Base-by-base conservation (phyloP, 2,113 vertebrate species). In the Ciconia stormi region DNA sequence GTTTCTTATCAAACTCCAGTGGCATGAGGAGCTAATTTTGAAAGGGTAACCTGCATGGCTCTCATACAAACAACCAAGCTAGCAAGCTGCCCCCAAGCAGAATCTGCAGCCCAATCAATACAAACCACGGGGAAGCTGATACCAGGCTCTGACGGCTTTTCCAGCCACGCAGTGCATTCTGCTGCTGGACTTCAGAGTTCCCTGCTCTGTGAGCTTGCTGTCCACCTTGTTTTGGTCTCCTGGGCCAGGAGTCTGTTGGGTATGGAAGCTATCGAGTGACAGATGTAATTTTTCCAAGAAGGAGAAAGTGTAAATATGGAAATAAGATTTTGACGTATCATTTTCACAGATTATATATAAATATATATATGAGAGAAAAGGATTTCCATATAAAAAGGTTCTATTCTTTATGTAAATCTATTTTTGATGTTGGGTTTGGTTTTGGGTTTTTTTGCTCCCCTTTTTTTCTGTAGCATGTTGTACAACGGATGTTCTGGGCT, bases 41-140 rank as follows among this genome's bases (percentile, higher is more conserved):
- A 98, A 98, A 98, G 97, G 99, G 98, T 98, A 98, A 98, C 98
- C 98, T 99, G 99, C 99, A 99, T 99, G 99, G 99, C 99, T 98
- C 97, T 98, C 98, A 98, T 98, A 95, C 91, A 91, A 97, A 38
- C 96, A 92, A 96, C 95, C 85, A 95, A 97, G 94, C 97, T 98
- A 96, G 89, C 97, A 96, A 98, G 96, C 96, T 96, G 95, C 96
- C 94, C 97, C 96, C 89, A 95, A 94, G 90, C 98, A 93, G 96
- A 97, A 91, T 89, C 96, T 97, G 94, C 98, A 96, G 49, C 89
- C 93, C 80, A 40, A 82, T 29, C 49, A 83, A 34, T 58, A 74
- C 49, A 88, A 89, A 88, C 44, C 55, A 30, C 58, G 12, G n/a
- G 76, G 87, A 92, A 86, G 84, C 84, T 36, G 40, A 40, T 87